These are phyloP conservation scores for Dynastes grantii DNA, from an alignment of 2,888 invertebrate genomes.

Conservation along the genomic window DNA sequence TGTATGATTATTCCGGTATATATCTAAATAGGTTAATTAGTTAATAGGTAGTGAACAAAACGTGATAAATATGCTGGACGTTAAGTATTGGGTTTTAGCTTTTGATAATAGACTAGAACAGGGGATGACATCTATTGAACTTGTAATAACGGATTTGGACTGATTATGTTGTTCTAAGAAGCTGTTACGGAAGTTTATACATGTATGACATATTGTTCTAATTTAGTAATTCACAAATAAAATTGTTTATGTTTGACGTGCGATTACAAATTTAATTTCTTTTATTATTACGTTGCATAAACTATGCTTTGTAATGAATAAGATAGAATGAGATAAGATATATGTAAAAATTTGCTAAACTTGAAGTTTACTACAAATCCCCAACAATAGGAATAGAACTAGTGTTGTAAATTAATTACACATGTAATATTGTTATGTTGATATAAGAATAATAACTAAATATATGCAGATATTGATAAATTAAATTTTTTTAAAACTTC, in stretches of 20 bases:
- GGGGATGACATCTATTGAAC: constrained; percentile 8
- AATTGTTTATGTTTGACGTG: not conserved
- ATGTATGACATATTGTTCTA: not conserved
- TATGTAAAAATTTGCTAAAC: no score
- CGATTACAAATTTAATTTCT: not conserved
- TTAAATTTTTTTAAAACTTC: no score
- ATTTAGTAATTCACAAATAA: not conserved
- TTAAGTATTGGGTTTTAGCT: not conserved
- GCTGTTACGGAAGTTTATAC: not conserved
- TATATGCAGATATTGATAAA: no score
- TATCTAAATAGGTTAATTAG: constrained; percentile 32
- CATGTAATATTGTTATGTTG: no score
- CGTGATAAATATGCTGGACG: not conserved
- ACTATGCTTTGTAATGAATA: not conserved
- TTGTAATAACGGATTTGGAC: constrained; percentile 5
- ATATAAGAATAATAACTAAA: no score
- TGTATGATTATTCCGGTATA: not conserved
- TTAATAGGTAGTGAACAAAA: constrained; percentile 15
- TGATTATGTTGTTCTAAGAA: not conserved
- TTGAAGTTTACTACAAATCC: no score
- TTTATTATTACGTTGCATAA: not conserved
- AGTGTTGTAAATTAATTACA: no score
- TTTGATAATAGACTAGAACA: not conserved
- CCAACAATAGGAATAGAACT: no score
- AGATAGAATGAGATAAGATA: constrained; percentile 1